Evolutionary conservation across 2,888 invertebrate genomes (phyloP).

Genomic region (Polia nebulosa): DNA sequence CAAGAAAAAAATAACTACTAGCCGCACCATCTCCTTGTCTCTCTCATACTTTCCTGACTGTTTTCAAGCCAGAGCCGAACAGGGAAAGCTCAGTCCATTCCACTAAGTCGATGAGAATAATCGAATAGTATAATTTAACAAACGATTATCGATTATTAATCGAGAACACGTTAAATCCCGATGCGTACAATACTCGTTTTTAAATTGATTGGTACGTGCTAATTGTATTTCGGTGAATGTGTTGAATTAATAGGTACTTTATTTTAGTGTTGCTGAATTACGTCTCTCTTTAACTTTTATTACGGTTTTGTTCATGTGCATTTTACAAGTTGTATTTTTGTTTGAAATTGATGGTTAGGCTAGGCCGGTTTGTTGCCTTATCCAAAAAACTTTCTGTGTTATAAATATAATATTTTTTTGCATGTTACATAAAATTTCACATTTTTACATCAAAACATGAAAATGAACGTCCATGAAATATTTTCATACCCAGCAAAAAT

Average conservation of each 20-base stretch:
- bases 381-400: too few relatives aligned
- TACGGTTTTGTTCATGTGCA: background rate
- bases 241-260: background rate
- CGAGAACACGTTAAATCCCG: conserved; percentile 21
- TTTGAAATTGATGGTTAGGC: too few relatives aligned
- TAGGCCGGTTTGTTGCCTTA: too few relatives aligned
- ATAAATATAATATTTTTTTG: too few relatives aligned
- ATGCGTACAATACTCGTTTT: conserved; percentile 16
- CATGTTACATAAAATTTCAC: too few relatives aligned
- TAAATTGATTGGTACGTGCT: conserved; percentile 18
- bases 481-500: background rate
- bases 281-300: background rate
- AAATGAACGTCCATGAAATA: background rate
- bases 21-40: background rate
- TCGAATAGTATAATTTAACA: conserved; percentile 28
- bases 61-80: too few relatives aligned
- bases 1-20: too few relatives aligned
- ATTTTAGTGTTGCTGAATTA: background rate
- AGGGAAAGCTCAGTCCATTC: background rate
- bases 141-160: conserved; percentile 34
- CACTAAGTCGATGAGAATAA: background rate
- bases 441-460: background rate
- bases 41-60: background rate
- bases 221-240: conserved; percentile 12
- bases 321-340: background rate